phyloP scores from a whole-genome alignment of 2,797 vertebrate species.

The Coregonus suidteri region DNA sequence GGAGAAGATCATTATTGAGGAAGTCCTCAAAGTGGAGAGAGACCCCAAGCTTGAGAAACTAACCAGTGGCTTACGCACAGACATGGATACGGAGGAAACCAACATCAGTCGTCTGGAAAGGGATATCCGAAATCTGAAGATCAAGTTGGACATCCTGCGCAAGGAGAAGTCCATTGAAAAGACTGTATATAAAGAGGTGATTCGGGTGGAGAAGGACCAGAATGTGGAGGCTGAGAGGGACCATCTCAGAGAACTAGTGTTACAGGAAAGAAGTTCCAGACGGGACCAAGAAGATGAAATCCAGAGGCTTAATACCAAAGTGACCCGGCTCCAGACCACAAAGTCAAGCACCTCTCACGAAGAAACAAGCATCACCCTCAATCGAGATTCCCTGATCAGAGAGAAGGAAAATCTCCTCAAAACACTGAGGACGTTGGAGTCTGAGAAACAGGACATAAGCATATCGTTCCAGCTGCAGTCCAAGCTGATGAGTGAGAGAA shows the following conservation, averaged over 20 bases:
- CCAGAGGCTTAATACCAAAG: slow-evolving; percentile 73
- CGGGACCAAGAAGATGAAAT: slow-evolving; percentile 79
- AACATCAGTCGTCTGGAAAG: slow-evolving; percentile 78
- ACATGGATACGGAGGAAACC: slow-evolving; percentile 79
- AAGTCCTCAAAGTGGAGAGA: slow-evolving; percentile 91
- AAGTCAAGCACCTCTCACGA: slow-evolving; percentile 77
- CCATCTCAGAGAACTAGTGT: slow-evolving; percentile 79
- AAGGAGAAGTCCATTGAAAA: slow-evolving; percentile 91
- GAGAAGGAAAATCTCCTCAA: slow-evolving; percentile 79
- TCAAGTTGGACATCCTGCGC: slow-evolving; percentile 82
- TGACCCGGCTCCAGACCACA: slow-evolving; percentile 76
- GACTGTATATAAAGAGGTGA: slow-evolving; percentile 92
- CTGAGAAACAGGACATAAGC: slow-evolving; percentile 78
- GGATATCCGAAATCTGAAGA: slow-evolving; percentile 81
- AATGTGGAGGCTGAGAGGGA: slow-evolving; percentile 82
- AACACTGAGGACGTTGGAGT: slow-evolving; percentile 79
- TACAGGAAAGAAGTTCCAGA: slow-evolving; percentile 79
- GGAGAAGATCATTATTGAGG: slow-evolving; percentile 91
- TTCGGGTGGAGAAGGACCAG: slow-evolving; percentile 90
- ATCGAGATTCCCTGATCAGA: slow-evolving; percentile 70
- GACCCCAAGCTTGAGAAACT: slow-evolving; percentile 86
- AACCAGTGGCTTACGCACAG: slow-evolving; percentile 70
- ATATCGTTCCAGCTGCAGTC: slow-evolving; percentile 84
- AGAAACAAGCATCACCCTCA: slow-evolving; percentile 72
- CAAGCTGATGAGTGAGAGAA: slow-evolving; percentile 81